Percentiles rank a stretch among this genome's conserved stretches.
These are phyloP conservation scores for Ceratosolen solmsi DNA, from an alignment of 1,140 invertebrate species.

Conservation along the genomic window DNA sequence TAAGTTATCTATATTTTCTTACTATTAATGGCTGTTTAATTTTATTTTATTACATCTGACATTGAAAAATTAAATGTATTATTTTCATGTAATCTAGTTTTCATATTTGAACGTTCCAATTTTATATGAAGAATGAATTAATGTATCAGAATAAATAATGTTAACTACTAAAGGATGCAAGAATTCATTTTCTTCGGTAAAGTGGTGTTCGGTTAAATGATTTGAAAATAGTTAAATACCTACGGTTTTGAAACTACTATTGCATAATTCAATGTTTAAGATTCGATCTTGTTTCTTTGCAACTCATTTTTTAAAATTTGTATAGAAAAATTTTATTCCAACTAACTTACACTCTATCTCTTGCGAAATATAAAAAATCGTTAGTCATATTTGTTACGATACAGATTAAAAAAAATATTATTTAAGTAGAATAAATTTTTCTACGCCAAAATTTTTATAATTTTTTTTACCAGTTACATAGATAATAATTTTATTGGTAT, in stretches of 20 bases:
- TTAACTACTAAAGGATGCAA: constrained; percentile 34
- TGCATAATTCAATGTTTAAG: constrained; percentile 20
- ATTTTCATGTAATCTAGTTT: constrained; percentile 29
- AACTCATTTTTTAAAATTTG: background rate
- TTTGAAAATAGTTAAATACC: constrained; percentile 37
- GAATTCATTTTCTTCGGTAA: constrained; percentile 46
- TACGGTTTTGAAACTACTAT: constrained; percentile 22
- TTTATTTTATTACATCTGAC: constrained; percentile 21
- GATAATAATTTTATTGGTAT: too few species aligned
- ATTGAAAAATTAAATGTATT: constrained; percentile 6
- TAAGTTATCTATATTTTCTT: too few species aligned
- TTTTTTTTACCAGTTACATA: too few species aligned
- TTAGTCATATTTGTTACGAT: too few species aligned
- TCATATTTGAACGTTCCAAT: constrained; percentile 39
- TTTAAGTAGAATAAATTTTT: too few species aligned
- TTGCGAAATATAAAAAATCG: too few species aligned
- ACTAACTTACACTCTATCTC: too few species aligned
- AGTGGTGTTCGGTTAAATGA: constrained; percentile 21
- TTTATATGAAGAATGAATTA: constrained; percentile 25
- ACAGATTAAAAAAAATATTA: too few species aligned
- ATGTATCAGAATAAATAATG: constrained; percentile 10
- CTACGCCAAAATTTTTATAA: too few species aligned
- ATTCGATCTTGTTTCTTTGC: constrained; percentile 9
- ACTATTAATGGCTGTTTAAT: constrained; percentile 9
- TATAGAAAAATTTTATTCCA: constrained; percentile 6